A percentile compares a stretch with the other conserved stretches of the same genome.
These are phyloP conservation scores for Fragum sueziense DNA, from an alignment of 2,888 invertebrate species.

Conservation along the genomic window DNA sequence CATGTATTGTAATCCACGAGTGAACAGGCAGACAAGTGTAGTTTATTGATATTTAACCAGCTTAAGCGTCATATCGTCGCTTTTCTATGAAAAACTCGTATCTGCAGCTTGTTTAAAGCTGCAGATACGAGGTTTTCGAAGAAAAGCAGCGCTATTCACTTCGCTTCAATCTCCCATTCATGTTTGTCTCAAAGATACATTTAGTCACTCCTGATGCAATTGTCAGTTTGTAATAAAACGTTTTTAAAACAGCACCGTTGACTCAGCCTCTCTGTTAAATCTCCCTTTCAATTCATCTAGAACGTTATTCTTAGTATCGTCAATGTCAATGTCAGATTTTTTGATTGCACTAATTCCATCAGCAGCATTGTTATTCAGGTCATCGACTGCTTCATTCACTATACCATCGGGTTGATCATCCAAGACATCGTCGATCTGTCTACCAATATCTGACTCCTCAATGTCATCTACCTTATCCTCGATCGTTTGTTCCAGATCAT, in stretches of 20 bases:
- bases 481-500: constrained; percentile 17
- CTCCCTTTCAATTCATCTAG: not conserved
- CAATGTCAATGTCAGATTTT: not conserved
- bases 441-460: not conserved
- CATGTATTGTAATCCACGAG: no score
- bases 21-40: no score
- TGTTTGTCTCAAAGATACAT: no score
- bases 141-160: no score
- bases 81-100: no score
- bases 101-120: no score
- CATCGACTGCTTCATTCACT: not conserved
- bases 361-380: not conserved
- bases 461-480: not conserved
- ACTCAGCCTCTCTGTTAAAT: not conserved
- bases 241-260: constrained; percentile 12
- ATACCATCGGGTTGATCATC: not conserved
- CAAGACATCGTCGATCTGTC: not conserved
- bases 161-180: no score
- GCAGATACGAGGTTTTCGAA: no score
- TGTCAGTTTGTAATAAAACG: no score
- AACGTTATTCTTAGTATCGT: not conserved
- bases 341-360: not conserved
- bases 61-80: no score
- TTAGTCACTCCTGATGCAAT: no score
- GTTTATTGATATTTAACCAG: no score